Base-by-base conservation (phyloP, 2,113 vertebrate species). In the Chrysemys picta region DNA sequence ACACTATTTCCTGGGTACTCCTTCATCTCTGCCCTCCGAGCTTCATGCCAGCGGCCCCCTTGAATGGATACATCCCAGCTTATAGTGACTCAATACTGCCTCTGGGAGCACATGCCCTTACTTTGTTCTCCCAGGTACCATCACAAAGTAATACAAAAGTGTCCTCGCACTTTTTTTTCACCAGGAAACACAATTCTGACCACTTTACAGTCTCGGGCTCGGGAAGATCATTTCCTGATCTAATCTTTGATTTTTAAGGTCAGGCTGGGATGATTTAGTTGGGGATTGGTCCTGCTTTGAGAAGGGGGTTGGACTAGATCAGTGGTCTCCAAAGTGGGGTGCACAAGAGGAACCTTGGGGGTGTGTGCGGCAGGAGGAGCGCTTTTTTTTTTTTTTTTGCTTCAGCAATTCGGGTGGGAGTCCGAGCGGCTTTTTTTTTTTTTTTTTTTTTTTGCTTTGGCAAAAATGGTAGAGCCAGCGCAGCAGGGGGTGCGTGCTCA, bases 161-260 rank as follows among this genome's bases (percentile, higher is more conserved):
- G 38, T 90, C 91, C 90, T 54, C 9, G 6, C 79, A 56, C 16
- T 72, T 27, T n/a, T 80, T 2, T 92, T 87, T 91, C 88, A 80
- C 57, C 59, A 45, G 45, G 93, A 94, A 96, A 83, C 72, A 84
- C 80, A 95, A 80, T 69, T 88, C 89, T 76, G 47, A 91, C 50
- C 79, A 59, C 84, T 94, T 93, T 50, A 65, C 87, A 94, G 87
- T 75, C 93, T 93, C 45, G 84, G 94, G 38, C 72, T 88, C 59
- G 89, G 93, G 89, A 84, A 85, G 75, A 95, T 75, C 27, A 52
- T 90, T 96, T 97, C 94, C 96, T 96, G 54, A 92, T 94, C 93
- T 95, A 92, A 90, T 95, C 87, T 79, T 53, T 53, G 52, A 7
- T 53, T 53, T 53, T 53, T 53, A 53, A 53, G 52, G 52, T 19